Evolutionary conservation across 2,888 invertebrate genomes (phyloP), one percentile per base, ranked within the genome.

Genomic region (Sabatieria punctata): DNA sequence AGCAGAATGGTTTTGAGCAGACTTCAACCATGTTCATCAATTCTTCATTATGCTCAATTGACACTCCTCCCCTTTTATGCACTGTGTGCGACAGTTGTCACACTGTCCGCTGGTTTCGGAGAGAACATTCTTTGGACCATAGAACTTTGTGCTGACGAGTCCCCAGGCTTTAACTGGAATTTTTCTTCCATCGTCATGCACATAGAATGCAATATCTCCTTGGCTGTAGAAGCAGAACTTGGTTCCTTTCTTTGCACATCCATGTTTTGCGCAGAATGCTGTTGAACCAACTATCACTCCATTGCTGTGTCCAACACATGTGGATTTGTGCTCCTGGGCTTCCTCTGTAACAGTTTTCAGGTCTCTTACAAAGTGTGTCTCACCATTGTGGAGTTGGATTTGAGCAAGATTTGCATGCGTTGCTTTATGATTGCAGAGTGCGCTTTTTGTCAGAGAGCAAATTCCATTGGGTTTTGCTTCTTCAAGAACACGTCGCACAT

Each of bases 141-240:
- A 22, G 23, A 23, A 23, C 41, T 24, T 18, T 6, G 15, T 41
- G 4, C 8, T 8, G 22, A 41, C 24, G 11, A 4, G 15, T 8
- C 41, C 41, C 41, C 41, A 41, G 8, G 41, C 21, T 23, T 41
- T 41, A 15, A 41, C n/a, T 15, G 41, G 41, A 18, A 41, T 4
- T 41, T 19, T 22, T 22, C 41, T 23, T 15, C 19, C 22, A 18
- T 41, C 41, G 22, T 11, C 23, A 13, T 13, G 13, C 6, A 41
- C 6, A 21, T 22, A 41, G 25, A 6, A n/a, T n/a, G n/a, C 11
- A 23, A 19, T 6, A 11, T 8, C 11, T 11, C 8, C 23, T 8
- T 8, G 8, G 8, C 22, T 19, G 15, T 22, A 22, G 25, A 21
- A 41, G 25, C 41, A 41, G n/a, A 37, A 37, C 13, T 8, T 11